Evolutionary conservation across 2,113 vertebrate genomes (phyloP), one percentile per base, ranked within the genome.

Genomic region (Leptosomus discolor): DNA sequence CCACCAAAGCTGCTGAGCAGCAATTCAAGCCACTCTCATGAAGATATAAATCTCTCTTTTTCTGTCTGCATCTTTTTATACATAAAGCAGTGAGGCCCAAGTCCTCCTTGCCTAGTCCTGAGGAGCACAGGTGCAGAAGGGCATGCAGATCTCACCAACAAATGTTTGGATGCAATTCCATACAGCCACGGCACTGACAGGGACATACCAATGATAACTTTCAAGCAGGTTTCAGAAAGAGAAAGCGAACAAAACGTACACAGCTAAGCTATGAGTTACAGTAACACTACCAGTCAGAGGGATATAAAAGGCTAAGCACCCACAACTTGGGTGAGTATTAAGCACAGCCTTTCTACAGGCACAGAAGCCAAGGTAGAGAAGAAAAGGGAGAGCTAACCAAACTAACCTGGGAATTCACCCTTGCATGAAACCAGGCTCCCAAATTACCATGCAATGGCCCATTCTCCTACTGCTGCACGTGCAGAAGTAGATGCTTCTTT

Each of bases 51-150:
- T 79, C 65, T 67, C 57, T 82, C 43, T 78, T 76, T 56, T 83
- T 79, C 91, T 90, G 53, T 58, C 82, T 94, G 37, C 45, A 29
- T 63, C 79, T 69, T 76, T 69, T 50, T 29, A 61, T 15, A 23
- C 15, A 9, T 2, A 48, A 56, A 91, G 50, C 29, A 76, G 41
- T 0, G 0, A 84, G 45, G 54, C 54, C 60, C 0, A 0, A 48
- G 70, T 29, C 18, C 48, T 79, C 30, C 45, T 39, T 82, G 36
- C 63, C n/a, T n/a, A 6, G 37, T 39, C 32, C 46, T 21, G 58
- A 65, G 27, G 24, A 63, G 32, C 24, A 36, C 0, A 0, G 4
- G 18, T 41, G 17, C 0, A 0, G 45, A 68, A 12, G 22, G 53
- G 20, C 5, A 0, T 2, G 56, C 29, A 77, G 57, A 16, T 50